Evolutionary conservation across 2,888 invertebrate species (phyloP).

Genomic region (Rosalia funebris): DNA sequence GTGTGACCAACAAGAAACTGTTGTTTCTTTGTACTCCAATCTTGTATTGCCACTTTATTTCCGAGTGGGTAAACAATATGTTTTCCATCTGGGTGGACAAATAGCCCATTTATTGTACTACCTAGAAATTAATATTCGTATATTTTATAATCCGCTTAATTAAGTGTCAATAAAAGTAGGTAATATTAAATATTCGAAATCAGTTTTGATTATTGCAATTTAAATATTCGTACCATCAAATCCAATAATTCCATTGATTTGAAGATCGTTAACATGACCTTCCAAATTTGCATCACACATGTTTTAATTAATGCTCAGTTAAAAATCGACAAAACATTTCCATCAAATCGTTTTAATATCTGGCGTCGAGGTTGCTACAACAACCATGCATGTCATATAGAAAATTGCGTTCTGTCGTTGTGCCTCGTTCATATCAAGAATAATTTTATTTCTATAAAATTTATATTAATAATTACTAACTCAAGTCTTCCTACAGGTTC

Average conservation of each 20-base stretch:
- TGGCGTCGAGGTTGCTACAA: no score
- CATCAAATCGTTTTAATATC: not conserved
- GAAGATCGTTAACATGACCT: constrained; percentile 71
- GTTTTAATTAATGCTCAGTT: not conserved
- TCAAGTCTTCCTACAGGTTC: no score
- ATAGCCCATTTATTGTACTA: constrained; percentile 68
- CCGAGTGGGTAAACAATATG: constrained; percentile 83
- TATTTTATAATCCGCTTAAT: no score
- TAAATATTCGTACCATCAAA: constrained; percentile 77
- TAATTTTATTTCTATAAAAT: no score
- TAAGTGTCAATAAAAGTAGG: no score
- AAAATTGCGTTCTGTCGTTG: no score
- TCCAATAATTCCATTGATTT: constrained; percentile 78
- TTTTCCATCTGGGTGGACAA: constrained; percentile 76
- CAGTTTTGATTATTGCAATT: constrained; percentile 51
- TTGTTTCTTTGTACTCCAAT: constrained; percentile 77
- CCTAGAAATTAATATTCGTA: constrained; percentile 54
- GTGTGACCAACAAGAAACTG: constrained; percentile 82
- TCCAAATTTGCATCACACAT: constrained; percentile 40
- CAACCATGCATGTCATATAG: no score
- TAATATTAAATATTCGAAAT: no score
- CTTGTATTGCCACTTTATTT: constrained; percentile 78
- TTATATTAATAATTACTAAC: no score
- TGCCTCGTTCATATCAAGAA: no score
- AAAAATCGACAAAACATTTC: constrained; percentile 20